These are phyloP conservation scores for Rhynchonycteris naso DNA, from an alignment of 2,797 vertebrate genomes.

Conservation along the genomic window DNA sequence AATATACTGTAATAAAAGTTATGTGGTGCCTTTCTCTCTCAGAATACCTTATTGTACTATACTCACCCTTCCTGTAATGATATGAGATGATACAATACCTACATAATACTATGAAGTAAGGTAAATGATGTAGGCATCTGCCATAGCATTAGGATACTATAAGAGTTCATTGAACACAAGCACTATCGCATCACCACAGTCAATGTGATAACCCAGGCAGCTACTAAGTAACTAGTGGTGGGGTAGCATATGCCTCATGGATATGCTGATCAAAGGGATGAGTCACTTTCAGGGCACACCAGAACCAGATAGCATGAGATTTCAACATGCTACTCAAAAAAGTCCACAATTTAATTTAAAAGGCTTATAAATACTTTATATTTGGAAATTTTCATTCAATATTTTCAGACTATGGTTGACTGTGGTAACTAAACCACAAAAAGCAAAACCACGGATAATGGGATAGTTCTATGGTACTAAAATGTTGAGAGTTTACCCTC, in stretches of 20 bases:
- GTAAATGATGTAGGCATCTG: neutral
- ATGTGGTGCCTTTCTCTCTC: too few relatives aligned
- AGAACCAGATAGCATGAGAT: neutral
- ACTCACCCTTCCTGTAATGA: too few relatives aligned
- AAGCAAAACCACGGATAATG: neutral
- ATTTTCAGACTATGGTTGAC: neutral
- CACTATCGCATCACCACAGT: neutral
- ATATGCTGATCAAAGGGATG: neutral
- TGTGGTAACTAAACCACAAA: neutral
- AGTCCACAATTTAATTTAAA: neutral
- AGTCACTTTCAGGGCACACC: too few relatives aligned
- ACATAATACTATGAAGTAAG: neutral
- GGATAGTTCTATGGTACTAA: neutral
- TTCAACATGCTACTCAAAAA: neutral
- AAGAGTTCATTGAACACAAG: neutral
- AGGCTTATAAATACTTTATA: neutral
- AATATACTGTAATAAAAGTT: too few relatives aligned
- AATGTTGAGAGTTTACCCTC: neutral
- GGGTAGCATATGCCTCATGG: neutral
- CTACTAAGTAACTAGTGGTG: neutral
- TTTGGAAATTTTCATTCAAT: neutral
- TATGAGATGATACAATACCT: neutral
- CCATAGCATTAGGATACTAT: neutral
- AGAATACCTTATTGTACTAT: too few relatives aligned
- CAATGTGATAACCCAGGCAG: too few relatives aligned